Evolutionary conservation across 2,113 vertebrate species (phyloP), one percentile per base, ranked within the genome.

Genomic region (Pitta sordida): DNA sequence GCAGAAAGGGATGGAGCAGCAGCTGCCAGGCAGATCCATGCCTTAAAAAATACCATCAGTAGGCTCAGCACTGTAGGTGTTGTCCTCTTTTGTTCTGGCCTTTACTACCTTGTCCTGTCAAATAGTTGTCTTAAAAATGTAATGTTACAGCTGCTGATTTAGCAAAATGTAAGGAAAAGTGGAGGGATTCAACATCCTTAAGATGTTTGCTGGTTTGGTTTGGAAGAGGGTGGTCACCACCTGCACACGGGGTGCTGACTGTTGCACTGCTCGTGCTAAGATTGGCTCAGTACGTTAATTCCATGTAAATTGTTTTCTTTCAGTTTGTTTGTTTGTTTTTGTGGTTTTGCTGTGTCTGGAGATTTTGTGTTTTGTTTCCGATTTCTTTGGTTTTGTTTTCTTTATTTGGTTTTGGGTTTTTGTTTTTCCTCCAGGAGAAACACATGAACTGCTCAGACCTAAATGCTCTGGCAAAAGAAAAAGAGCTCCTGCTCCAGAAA

Each of bases 401-500:
- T 46, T 67, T 24, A 21, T 34, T n/a, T 52, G 13, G 1, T 10
- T 46, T 71, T 21, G 26, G 11, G 4, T 19, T 82, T 26, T 82
- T 43, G 3, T 13, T 71, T 48, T 37, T 37, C 11, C n/a, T 93
- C 24, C 65, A 99, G 98, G 96, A 98, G 86, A 98, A 99, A 86
- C 97, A 97, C 91, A 96, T 98, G 95, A 98, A 98, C 3, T 97
- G 97, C 75, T 97, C 98, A 4, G 98, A 99, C 63, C 95, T 98
- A 34, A 98, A 97, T 34, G 94, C 95, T 21, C 81, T 99, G 55
- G 98, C 96, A 27, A 97, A 96, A 74, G 98, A 99, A 76, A 99
- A 99, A 78, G 98, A 99, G 52, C 97, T 99, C 70, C 96, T 99
- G 91, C 94, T 99, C 22, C 98, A 99, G 96, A 99, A 99, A 63